Conservation (phyloP, 1,140 invertebrate species). For the Holotrichia oblita region DNA sequence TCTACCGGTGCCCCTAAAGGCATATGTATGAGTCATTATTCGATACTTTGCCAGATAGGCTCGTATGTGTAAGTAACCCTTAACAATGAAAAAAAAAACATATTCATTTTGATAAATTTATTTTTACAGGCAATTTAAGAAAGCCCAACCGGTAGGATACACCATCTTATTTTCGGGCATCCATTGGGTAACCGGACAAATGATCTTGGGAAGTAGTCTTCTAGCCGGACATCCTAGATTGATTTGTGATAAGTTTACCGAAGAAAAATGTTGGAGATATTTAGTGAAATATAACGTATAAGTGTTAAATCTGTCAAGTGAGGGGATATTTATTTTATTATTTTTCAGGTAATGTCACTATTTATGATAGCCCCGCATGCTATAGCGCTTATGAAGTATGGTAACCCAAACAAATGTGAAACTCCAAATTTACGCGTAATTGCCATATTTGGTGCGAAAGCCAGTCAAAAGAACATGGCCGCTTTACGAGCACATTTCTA, state of each 20-base stretch:
- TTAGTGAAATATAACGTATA: too few species aligned
- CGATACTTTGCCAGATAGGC: constrained; percentile 3
- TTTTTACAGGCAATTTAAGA: too few species aligned
- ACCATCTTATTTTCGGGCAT: too few species aligned
- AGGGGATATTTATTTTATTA: too few species aligned
- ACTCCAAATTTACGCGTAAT: background rate
- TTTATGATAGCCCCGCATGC: too few species aligned
- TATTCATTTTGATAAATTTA: background rate
- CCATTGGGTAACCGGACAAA: background rate
- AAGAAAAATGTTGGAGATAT: background rate
- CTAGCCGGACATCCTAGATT: background rate
- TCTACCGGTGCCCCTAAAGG: constrained; percentile 81
- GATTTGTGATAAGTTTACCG: background rate
- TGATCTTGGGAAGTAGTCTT: background rate
- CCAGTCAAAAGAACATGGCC: background rate
- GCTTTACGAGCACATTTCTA: background rate
- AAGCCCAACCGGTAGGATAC: too few species aligned
- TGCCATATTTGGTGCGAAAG: background rate
- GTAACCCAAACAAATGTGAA: background rate
- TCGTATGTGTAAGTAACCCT: background rate
- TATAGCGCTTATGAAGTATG: background rate
- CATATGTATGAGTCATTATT: constrained; percentile 70
- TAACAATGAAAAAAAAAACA: background rate
- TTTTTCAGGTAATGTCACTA: too few species aligned
- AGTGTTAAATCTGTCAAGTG: too few species aligned